Evolutionary conservation across 1,140 invertebrate genomes (phyloP), one percentile per base, ranked within the genome.

Genomic region (Sinonovacula constricta): DNA sequence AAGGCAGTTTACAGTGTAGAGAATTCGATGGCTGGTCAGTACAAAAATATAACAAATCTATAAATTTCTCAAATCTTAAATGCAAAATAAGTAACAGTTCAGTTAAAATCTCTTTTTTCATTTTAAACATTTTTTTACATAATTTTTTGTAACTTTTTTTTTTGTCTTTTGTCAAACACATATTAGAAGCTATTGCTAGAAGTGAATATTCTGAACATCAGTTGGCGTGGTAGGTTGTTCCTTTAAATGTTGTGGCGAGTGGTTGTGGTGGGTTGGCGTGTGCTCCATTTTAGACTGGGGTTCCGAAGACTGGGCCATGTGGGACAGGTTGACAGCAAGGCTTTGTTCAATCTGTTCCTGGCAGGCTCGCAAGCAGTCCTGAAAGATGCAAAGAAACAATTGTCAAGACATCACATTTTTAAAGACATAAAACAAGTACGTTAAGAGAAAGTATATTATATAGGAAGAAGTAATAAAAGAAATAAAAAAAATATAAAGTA

Each of bases 191-290:
- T 45, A 45, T 57, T 22, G 26, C 59, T 79, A 84, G 67, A 85
- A 87, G 26, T 80, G 74, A 67, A 90, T 87, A 79, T 90, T 87
- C 33, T 86, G 79, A 62, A 96, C 94, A 89, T 96, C 95, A 74
- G 95, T 96, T 54, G 95, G 95, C 28, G 95, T 96, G 76, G 94
- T 93, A 51, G 95, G 94, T 90, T 95, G 95, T 84, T 93, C 94
- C 88, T 94, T 79, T 45, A 83, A 86, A 81, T 86, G 87, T 59
- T 70, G 56, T 62, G 69, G 75, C 18, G 30, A 76, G 70, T 81
- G 78, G 54, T 75, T 45, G 66, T 74, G 75, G 31, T 76, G 80
- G 36, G 72, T 54, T 14, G 71, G 78, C 31, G 82, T 60, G 57
- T 85, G 88, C 79, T 83, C 81, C 56, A 79, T 78, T 80, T 82